phyloP scores from a whole-genome alignment of 2,888 invertebrate genomes.

The Xestia xanthographa region DNA sequence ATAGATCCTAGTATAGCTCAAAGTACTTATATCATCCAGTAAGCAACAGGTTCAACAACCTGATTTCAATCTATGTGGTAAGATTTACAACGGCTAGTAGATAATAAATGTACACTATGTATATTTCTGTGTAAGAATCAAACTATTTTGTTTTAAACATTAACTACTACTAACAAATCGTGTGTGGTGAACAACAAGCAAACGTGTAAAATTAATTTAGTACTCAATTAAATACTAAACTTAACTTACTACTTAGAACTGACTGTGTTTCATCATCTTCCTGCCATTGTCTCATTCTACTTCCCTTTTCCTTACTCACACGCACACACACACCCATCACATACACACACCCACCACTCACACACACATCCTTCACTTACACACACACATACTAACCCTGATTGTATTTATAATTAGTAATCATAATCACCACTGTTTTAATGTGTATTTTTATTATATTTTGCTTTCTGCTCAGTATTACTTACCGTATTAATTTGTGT shows the following conservation, averaged over 20 bases:
- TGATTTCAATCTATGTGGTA: not conserved
- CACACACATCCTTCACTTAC: too few species aligned
- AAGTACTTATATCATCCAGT: not conserved
- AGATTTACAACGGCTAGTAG: not conserved
- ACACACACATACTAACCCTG: too few species aligned
- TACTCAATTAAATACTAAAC: not conserved
- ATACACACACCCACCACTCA: too few species aligned
- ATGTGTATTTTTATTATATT: too few species aligned
- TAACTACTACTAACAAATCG: not conserved
- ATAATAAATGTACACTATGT: not conserved
- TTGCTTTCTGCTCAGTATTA: too few species aligned
- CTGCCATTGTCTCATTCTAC: not conserved
- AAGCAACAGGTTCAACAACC: slow-evolving; percentile 3
- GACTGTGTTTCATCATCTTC: not conserved
- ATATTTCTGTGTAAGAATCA: too few species aligned
- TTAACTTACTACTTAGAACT: not conserved
- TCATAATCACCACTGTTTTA: too few species aligned
- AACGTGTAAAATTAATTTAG: not conserved
- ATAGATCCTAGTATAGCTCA: not conserved
- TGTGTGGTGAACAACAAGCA: not conserved
- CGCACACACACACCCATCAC: too few species aligned
- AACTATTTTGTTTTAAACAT: not conserved
- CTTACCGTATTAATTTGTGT: too few species aligned
- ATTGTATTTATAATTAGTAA: too few species aligned
- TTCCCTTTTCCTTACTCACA: not conserved